phyloP scores from a whole-genome alignment of 2,113 vertebrate species.

The Dasyurus viverrinus region DNA sequence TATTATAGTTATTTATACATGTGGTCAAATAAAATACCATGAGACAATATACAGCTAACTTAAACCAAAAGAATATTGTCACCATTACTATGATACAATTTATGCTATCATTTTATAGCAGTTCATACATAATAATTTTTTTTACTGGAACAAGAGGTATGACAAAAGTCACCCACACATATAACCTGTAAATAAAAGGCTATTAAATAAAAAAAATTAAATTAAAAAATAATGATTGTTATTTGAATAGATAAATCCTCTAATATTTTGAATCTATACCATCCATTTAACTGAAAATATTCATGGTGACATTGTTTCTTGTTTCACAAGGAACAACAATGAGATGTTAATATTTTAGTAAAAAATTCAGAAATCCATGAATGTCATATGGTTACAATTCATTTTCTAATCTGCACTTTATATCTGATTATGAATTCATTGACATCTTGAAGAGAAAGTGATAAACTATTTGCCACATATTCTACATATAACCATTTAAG shows the following conservation, averaged over 20 bases:
- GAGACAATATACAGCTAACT: neutral
- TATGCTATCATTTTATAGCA: neutral
- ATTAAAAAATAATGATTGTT: constrained; percentile 42
- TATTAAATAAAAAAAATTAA: too few species aligned
- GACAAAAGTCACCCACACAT: too few species aligned
- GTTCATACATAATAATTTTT: constrained; percentile 46
- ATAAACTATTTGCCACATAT: neutral
- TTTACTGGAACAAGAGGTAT: too few species aligned
- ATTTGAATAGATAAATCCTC: neutral
- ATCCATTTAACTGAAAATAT: constrained; percentile 30
- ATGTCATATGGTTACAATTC: neutral
- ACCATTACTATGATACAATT: neutral
- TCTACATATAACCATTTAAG: neutral
- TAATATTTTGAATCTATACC: neutral
- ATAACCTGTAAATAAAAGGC: too few species aligned
- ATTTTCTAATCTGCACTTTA: neutral
- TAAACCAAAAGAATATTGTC: constrained; percentile 27
- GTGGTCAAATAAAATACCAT: neutral
- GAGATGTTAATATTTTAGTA: constrained; percentile 25
- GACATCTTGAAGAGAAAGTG: neutral
- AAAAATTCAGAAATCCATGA: neutral
- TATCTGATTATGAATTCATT: neutral
- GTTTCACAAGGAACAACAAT: neutral
- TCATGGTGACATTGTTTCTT: neutral
- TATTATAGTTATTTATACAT: neutral